phyloP scores from a whole-genome alignment of 2,888 invertebrate genomes.

The Rhopalosiphum nymphaeae region DNA sequence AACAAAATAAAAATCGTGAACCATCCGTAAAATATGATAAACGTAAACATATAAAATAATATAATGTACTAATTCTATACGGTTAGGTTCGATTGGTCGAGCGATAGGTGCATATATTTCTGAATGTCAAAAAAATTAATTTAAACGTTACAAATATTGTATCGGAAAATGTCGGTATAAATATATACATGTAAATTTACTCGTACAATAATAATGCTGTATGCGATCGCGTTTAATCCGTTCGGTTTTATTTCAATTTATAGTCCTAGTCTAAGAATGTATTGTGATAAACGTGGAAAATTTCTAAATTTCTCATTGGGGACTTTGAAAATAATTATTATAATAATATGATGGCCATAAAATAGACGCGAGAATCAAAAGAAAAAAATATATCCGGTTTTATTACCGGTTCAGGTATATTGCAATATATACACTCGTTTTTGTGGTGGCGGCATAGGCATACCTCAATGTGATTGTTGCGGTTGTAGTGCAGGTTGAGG shows the following conservation, averaged over 20 bases:
- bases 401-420: conserved; percentile 5
- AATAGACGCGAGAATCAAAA: neutral
- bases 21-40: neutral
- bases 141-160: neutral
- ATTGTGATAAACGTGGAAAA: neutral
- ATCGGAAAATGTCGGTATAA: neutral
- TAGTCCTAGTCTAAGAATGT: neutral
- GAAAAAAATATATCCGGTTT: neutral
- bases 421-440: conserved; percentile 67
- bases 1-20: conserved; percentile 73
- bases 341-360: neutral
- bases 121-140: neutral
- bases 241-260: neutral
- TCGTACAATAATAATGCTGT: neutral
- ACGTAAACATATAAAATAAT: neutral
- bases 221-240: neutral
- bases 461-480: conserved; percentile 96
- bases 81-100: neutral
- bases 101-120: neutral
- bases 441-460: conserved; percentile 70
- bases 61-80: neutral
- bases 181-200: neutral
- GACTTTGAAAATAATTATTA: neutral
- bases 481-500: conserved; percentile 98
- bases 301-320: neutral